These are phyloP conservation scores for Oscheius onirici DNA, from an alignment of 2,888 invertebrate species.

Conservation along the genomic window DNA sequence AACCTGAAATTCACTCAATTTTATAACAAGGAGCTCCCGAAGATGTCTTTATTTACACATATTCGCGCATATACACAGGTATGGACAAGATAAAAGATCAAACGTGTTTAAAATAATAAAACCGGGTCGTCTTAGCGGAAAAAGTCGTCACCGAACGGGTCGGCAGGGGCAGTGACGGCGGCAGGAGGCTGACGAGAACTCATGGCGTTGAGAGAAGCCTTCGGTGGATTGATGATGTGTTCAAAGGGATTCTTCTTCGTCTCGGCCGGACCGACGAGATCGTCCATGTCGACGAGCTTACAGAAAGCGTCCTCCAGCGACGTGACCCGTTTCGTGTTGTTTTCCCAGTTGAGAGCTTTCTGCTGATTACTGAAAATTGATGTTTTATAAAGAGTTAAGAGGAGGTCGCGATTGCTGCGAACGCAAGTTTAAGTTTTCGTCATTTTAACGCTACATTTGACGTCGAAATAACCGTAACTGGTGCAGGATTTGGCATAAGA, in stretches of 20 bases:
- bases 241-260: slow-evolving; percentile 70
- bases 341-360: slow-evolving; percentile 37
- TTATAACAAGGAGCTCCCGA: too few species aligned
- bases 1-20: too few species aligned
- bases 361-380: slow-evolving; percentile 19
- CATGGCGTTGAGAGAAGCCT: slow-evolving; percentile 52
- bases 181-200: slow-evolving; percentile 19
- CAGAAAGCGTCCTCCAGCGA: slow-evolving; percentile 69
- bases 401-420: too few species aligned
- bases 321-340: slow-evolving; percentile 52
- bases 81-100: neutral
- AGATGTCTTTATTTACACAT: neutral
- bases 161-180: slow-evolving; percentile 32
- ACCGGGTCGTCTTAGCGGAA: slow-evolving; percentile 46
- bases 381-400: neutral
- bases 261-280: slow-evolving; percentile 58
- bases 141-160: slow-evolving; percentile 60
- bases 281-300: slow-evolving; percentile 70
- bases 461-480: too few species aligned
- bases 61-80: neutral
- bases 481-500: too few species aligned
- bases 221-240: slow-evolving; percentile 69
- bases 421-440: too few species aligned
- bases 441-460: too few species aligned
- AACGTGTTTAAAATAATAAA: neutral